Conservation (phyloP, 2,797 vertebrate genomes). For the Urophycis tenuis region DNA sequence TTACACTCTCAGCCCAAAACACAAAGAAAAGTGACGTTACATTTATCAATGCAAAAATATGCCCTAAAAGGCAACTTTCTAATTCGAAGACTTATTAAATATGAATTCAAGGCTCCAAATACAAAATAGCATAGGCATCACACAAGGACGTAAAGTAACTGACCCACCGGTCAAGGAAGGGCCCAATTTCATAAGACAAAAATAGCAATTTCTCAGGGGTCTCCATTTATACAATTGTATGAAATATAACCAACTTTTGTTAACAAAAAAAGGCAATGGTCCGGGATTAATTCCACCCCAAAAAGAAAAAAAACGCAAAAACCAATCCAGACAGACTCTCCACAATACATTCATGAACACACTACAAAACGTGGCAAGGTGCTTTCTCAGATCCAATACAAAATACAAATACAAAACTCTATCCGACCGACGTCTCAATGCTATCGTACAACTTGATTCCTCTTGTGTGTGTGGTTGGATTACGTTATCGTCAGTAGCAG, state of each 20-base stretch:
- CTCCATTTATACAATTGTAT: background rate
- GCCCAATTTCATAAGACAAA: background rate
- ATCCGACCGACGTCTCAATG: constrained; percentile 12
- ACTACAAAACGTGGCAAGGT: constrained; percentile 8
- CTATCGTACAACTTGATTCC: constrained; percentile 17
- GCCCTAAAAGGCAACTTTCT: constrained; percentile 3
- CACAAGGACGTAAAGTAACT: background rate
- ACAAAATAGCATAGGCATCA: constrained; percentile 1
- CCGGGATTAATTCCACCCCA: background rate
- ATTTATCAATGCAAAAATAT: constrained; percentile 2
- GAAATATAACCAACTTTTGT: constrained; percentile 11
- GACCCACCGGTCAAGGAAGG: background rate
- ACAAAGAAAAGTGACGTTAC: background rate
- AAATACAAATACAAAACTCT: constrained; percentile 46
- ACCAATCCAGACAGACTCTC: background rate
- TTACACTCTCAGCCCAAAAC: background rate
- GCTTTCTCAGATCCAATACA: constrained; percentile 23
- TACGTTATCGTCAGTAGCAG: constrained; percentile 1
- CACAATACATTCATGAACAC: constrained; percentile 22
- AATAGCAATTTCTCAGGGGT: background rate
- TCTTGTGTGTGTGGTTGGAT: background rate
- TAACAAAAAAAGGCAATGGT: background rate
- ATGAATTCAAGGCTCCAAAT: constrained; percentile 1
- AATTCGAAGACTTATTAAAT: background rate
- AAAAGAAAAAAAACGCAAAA: background rate